Evolutionary conservation across 2,113 vertebrate species (phyloP), one percentile per base, ranked within the genome.

Genomic region (Perca flavescens): DNA sequence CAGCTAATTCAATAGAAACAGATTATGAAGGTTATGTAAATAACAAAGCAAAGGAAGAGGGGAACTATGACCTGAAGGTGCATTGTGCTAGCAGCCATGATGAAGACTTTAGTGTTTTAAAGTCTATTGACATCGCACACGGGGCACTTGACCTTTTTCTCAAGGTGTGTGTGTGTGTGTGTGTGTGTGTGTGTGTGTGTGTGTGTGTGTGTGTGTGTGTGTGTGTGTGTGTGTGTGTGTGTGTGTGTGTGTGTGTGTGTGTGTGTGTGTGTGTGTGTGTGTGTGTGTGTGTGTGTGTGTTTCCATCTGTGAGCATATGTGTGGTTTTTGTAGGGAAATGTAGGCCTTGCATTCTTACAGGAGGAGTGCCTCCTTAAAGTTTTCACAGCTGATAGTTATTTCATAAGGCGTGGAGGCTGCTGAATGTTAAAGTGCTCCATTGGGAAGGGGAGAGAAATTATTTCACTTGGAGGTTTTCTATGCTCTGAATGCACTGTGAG

Each of bases 331-430:
- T 31, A 5, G 62, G 67, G 40, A 9, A 70, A 46, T 53, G 11
- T 19, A 43, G 47, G 61, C 74, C 64, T 82, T 31, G 56, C 86
- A 88, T 92, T 91, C 85, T 87, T 83, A 82, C 79, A 76, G 17
- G n/a, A 89, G 89, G 89, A 91, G 88, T 77, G 90, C 19, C 86
- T 87, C 17, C 65, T 60, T 74, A 21, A 82, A 62, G 83, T 89
- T 93, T 91, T 86, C 83, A 91, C 90, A 92, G 89, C 88, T 92
- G 90, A 94, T 85, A 73, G 84, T 89, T 68, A 86, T 93, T 90
- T 90, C 68, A 84, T 73, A 34, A 80, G 43, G 79, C 57, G 75
- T 75, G 67, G 43, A 40, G 68, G 85, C 63, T 64, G 62, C 63
- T 61, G 72, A 77, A 73, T 74, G 28, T 71, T 60, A 13, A 58